Base-by-base conservation (phyloP, 2,797 vertebrate species). In the Philypnodon macrostomus region DNA sequence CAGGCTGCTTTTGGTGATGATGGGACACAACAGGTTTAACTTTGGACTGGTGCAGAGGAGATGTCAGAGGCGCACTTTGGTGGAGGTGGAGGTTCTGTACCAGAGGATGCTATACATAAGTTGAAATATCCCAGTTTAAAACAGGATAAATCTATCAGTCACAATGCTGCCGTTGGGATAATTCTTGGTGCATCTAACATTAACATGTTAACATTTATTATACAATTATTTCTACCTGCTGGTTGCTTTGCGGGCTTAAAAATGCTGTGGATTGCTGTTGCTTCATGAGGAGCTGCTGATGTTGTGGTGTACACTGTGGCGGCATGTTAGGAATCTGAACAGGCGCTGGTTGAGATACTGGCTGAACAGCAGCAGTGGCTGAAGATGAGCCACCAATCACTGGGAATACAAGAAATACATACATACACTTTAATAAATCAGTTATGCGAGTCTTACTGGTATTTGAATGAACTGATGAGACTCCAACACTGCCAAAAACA, bases 251-350 rank as follows among this genome's bases (percentile, higher is more conserved):
- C 30, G 78, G 76, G n/a, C 47, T 76, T 49, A 90, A 84, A 47
- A 90, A 78, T 5, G 77, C 49, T 3, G 80, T 26, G 4, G 74
- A 69, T n/a, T 87, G 93, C 41, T 89, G 93, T 39, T 89, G 92
- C 78, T 96, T 94, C 54, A 93, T 81, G 73, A 94, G 92, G 36
- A 95, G 76, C 54, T 94, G 92, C 65, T 93, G 92, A 65, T 95
- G 93, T 67, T 92, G 94, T 30, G 93, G 86, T 0, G 93, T 90
- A 48, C 90, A 82, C 77, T 93, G 93, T 1, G 90, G 84, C 53
- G 88, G 92, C 13, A 87, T 65, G 52, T 78, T 87, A 0, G 85
- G 67, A 0, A 76, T 36, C 13, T 90, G 93, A 2, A 85, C 53
- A 16, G 87, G 74, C 1, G 87, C 11, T 0, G 81, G 49, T 45